Conservation (phyloP, 2,888 invertebrate species). For the Protula sp. region DNA sequence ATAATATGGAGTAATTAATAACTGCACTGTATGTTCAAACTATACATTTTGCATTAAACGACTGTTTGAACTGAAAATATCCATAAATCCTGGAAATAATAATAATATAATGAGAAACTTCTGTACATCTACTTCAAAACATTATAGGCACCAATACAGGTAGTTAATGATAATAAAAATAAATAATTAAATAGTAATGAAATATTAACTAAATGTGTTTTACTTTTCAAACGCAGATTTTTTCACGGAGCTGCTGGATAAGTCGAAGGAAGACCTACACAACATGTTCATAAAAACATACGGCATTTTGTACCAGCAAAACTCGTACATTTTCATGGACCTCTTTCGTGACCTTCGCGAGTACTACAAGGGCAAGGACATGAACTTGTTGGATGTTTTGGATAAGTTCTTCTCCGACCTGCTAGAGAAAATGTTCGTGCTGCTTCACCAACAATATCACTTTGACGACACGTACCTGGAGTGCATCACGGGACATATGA, state of each 20-base stretch:
- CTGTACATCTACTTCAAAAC: not conserved
- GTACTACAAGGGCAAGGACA: constrained; percentile 69
- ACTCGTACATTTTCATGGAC: constrained; percentile 86
- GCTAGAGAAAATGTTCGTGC: constrained; percentile 85
- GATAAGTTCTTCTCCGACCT: constrained; percentile 87
- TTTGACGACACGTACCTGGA: constrained; percentile 75
- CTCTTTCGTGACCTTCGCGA: constrained; percentile 82
- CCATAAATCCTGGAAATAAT: too few species aligned
- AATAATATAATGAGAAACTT: too few species aligned
- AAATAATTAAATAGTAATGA: not conserved
- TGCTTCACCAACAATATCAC: constrained; percentile 85
- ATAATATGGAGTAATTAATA: too few species aligned
- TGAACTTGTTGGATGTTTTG: constrained; percentile 79
- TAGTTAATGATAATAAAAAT: not conserved
- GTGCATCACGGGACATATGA: constrained; percentile 88
- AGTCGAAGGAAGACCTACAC: constrained; percentile 82
- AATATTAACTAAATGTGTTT: too few species aligned
- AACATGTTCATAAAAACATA: constrained; percentile 93
- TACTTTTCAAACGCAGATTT: constrained; percentile 65
- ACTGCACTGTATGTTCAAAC: too few species aligned
- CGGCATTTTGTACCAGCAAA: constrained; percentile 89
- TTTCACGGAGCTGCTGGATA: constrained; percentile 76
- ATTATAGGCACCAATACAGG: not conserved
- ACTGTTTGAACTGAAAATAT: too few species aligned
- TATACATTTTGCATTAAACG: too few species aligned